Conservation (phyloP, 2,113 vertebrate species). For the Carettochelys insculpta region DNA sequence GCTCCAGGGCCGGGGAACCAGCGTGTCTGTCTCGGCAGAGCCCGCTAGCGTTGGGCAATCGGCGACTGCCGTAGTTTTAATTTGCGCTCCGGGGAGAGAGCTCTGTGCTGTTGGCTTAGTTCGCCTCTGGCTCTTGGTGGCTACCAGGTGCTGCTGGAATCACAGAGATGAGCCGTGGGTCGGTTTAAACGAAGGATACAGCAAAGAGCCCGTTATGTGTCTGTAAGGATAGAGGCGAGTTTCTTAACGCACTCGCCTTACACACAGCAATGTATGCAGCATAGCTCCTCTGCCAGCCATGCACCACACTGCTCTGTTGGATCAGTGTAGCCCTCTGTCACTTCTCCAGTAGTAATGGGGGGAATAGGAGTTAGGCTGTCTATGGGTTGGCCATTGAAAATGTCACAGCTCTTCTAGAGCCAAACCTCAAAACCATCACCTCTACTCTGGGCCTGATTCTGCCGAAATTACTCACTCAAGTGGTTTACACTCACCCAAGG, state of each 20-base stretch:
- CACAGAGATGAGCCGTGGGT: not conserved
- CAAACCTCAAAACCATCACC: not conserved
- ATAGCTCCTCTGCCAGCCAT: not conserved
- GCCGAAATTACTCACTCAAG: not conserved
- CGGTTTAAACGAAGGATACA: not conserved
- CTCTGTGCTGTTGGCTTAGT: not conserved
- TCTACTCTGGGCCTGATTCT: not conserved
- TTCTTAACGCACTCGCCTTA: not conserved
- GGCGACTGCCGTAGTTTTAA: not conserved
- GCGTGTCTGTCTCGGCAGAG: not conserved
- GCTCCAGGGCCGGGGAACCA: constrained; percentile 6
- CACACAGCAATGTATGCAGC: not conserved
- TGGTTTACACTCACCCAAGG: not conserved
- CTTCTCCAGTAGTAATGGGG: not conserved
- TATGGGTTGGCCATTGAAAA: not conserved
- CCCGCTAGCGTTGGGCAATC: not conserved
- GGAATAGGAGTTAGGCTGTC: not conserved
- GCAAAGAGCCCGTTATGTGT: not conserved
- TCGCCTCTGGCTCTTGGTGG: not conserved
- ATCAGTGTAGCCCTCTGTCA: not conserved
- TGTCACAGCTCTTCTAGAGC: not conserved
- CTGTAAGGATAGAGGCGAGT: not conserved
- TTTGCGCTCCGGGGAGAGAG: not conserved
- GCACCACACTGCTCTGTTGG: not conserved
- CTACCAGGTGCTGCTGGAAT: not conserved